Base-by-base conservation (phyloP, 2,888 invertebrate genomes). In the Platycheirus albimanus region DNA sequence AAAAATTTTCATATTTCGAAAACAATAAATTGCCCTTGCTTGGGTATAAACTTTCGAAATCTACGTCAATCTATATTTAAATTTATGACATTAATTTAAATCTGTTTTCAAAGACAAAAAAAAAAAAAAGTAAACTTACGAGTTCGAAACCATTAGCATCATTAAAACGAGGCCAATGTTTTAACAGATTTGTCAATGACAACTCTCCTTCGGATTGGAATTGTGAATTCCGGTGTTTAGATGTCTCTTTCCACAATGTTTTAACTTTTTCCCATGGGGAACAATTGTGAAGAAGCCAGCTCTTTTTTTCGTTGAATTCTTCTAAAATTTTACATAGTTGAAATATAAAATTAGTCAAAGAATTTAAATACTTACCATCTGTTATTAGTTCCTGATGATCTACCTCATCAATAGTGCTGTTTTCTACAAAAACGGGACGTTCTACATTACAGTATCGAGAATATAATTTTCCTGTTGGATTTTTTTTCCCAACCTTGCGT, bases 101-200 rank as follows among this genome's bases (percentile, higher is more conserved):
- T 47, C 3, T 11, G 19, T 20, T 5, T 24, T 24, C 24, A 24
- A 24, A 24, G 24, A 24, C 3, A 24, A 24, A 4, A 24, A 4
- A 24, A 36, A 36, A 36, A 36, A 36, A 36, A 36, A 1, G 4
- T 11, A 36, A 36, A 47, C 20, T 17, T 20, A 47, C 47, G 4
- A 47, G 19, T 19, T 19, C 47, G 8, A 47, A 47, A 8, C 47
- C 47, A 20, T 47, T 47, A 11, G 47, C 47, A 11, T 47, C 47
- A 17, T 47, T 47, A 47, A 47, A 20, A 47, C 47, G 47, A 10
- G 20, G 11, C 47, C 20, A 47, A n/a, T 47, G 47, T 11, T 45
- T 5, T 10, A 45, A 45, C 2, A 45, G 43, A 17, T 6, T 4
- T 45, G 11, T 20, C 20, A 47, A n/a, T 47, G 47, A 17, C 43